phyloP scores from a whole-genome alignment of 2,888 invertebrate species.

The Caenorhabditis afra region DNA sequence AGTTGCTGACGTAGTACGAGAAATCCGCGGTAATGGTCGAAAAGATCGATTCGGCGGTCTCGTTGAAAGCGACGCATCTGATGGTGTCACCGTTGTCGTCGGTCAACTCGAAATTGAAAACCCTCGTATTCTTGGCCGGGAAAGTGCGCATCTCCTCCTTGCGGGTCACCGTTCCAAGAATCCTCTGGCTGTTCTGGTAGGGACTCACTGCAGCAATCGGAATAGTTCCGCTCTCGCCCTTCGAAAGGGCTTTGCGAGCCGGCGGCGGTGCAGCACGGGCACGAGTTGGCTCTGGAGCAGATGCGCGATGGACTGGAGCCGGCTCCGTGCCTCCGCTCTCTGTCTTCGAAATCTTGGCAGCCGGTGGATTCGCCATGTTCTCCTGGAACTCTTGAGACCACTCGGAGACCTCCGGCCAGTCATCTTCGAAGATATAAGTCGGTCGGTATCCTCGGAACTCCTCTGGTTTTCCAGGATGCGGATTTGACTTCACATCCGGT shows the following conservation, averaged over 20 bases:
- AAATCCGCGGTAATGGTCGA: slow-evolving; percentile 63
- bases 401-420: slow-evolving; percentile 39
- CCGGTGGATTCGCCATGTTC: slow-evolving; percentile 49
- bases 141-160: slow-evolving; percentile 69
- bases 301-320: background rate
- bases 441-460: slow-evolving; percentile 31
- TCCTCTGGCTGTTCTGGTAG: slow-evolving; percentile 60
- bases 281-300: slow-evolving; percentile 20
- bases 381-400: slow-evolving; percentile 19
- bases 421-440: slow-evolving; percentile 29
- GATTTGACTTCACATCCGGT: slow-evolving; percentile 27
- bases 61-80: slow-evolving; percentile 72
- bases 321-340: slow-evolving; percentile 31
- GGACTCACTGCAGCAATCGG: slow-evolving; percentile 66
- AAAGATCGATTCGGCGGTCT: slow-evolving; percentile 67
- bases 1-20: slow-evolving; percentile 91
- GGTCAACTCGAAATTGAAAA: slow-evolving; percentile 75
- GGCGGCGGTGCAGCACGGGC: slow-evolving; percentile 48
- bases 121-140: slow-evolving; percentile 58
- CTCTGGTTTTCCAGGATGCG: slow-evolving; percentile 44
- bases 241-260: slow-evolving; percentile 31
- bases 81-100: slow-evolving; percentile 69
- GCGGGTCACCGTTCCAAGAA: slow-evolving; percentile 69
- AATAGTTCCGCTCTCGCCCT: slow-evolving; percentile 38
- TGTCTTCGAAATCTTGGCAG: slow-evolving; percentile 41